These are phyloP conservation scores for Isichthys henryi DNA, from an alignment of 2,113 vertebrate species.

Conservation along the genomic window DNA sequence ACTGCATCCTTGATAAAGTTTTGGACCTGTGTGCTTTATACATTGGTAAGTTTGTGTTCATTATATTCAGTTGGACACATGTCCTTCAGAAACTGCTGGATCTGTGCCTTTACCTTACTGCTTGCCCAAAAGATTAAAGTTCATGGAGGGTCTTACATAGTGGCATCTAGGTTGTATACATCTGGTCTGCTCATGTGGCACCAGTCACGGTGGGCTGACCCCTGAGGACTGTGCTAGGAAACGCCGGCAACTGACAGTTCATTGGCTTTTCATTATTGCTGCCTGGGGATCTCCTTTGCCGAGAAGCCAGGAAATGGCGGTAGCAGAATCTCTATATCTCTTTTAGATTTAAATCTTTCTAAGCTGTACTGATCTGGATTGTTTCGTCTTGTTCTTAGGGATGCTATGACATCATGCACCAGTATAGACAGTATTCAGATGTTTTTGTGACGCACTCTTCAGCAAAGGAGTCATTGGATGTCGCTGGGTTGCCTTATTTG, in stretches of 20 bases:
- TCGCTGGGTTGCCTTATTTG: background rate
- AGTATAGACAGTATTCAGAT: background rate
- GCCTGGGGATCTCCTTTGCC: background rate
- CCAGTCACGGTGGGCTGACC: background rate
- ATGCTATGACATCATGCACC: background rate
- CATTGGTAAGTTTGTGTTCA: background rate
- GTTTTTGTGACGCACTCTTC: background rate
- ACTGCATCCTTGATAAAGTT: background rate
- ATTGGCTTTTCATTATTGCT: background rate
- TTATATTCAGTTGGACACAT: background rate
- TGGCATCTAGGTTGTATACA: background rate
- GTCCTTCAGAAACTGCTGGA: background rate
- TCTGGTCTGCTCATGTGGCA: background rate
- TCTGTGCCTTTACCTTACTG: too few species aligned
- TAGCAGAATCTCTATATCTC: background rate
- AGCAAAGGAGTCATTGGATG: background rate
- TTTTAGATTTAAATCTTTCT: background rate
- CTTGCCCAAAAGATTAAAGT: too few species aligned
- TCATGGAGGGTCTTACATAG: background rate
- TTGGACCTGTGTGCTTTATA: background rate
- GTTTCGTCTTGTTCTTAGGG: background rate
- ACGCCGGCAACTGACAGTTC: background rate
- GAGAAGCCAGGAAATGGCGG: background rate
- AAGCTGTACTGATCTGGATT: background rate
- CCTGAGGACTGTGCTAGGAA: background rate